These are phyloP conservation scores for Gryon sp. DNA, from an alignment of 1,140 invertebrate genomes.

Conservation along the genomic window DNA sequence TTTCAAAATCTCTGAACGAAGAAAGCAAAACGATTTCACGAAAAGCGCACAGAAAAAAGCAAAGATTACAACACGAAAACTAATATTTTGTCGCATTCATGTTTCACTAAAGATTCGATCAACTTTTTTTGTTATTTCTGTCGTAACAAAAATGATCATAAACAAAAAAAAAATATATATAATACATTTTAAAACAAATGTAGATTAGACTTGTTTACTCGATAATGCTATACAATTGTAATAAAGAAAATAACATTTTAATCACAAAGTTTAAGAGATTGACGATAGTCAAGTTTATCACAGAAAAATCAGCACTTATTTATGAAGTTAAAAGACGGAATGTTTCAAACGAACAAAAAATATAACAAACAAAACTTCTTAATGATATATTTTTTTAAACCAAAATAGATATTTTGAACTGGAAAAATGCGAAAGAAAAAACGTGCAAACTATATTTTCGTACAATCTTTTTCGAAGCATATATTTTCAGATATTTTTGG, in stretches of 20 bases:
- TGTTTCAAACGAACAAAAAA: constrained; percentile 4
- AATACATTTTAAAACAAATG: constrained; percentile 45
- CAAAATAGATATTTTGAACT: constrained; percentile 23
- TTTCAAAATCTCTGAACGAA: constrained; percentile 52
- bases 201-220: constrained; percentile 54
- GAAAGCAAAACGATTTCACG: not conserved
- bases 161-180: constrained; percentile 13
- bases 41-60: not conserved
- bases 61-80: constrained; percentile 13
- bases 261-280: constrained; percentile 57
- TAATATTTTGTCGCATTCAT: constrained; percentile 5
- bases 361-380: constrained; percentile 1
- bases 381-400: constrained; percentile 37
- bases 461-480: constrained; percentile 36
- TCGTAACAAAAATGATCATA: too few species aligned
- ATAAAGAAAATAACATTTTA: constrained; percentile 51
- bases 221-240: constrained; percentile 48
- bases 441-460: too few species aligned
- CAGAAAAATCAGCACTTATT: constrained; percentile 38
- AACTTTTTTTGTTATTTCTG: constrained; percentile 42
- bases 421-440: constrained; percentile 5
- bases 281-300: constrained; percentile 44
- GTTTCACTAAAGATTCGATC: constrained; percentile 20
- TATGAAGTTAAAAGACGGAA: constrained; percentile 14
- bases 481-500: constrained; percentile 54